Evolutionary conservation across 2,113 vertebrate genomes (phyloP).

Genomic region (Charadrius vociferus): DNA sequence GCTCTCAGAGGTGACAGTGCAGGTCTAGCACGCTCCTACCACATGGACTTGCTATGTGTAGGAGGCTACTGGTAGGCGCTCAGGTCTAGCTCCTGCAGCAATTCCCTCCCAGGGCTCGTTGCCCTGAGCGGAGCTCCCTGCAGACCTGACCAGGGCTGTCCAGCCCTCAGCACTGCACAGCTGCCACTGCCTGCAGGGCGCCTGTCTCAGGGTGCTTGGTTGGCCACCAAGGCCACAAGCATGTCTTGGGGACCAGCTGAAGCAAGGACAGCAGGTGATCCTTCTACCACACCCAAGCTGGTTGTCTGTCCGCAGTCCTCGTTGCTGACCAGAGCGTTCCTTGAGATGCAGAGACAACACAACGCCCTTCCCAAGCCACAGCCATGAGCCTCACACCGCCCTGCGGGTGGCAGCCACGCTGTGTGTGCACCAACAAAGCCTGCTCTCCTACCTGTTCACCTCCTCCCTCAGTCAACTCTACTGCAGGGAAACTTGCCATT

Average conservation of each 20-base stretch:
- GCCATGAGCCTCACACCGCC: not conserved
- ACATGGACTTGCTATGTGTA: not conserved
- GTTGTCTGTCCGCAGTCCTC: not conserved
- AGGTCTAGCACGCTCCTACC: not conserved
- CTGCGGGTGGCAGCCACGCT: not conserved
- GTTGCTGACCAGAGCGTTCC: not conserved
- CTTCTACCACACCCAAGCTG: not conserved
- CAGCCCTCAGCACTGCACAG: not conserved
- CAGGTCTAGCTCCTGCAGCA: not conserved
- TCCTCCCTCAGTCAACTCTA: too few species aligned
- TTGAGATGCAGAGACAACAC: not conserved
- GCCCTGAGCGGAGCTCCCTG: not conserved
- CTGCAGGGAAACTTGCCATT: not conserved
- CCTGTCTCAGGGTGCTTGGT: too few species aligned
- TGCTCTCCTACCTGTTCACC: not conserved
- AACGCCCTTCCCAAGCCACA: not conserved
- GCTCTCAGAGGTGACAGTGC: not conserved
- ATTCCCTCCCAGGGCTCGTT: not conserved
- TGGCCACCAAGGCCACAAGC: not conserved
- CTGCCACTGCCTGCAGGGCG: not conserved
- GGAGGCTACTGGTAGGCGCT: not conserved
- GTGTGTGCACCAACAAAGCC: not conserved
- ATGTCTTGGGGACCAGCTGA: not conserved
- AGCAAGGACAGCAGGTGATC: not conserved
- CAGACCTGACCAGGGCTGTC: not conserved